These are phyloP conservation scores for Hippasteria phrygiana DNA, from an alignment of 53 echinoderm and acorn worm species.

Conservation along the genomic window DNA sequence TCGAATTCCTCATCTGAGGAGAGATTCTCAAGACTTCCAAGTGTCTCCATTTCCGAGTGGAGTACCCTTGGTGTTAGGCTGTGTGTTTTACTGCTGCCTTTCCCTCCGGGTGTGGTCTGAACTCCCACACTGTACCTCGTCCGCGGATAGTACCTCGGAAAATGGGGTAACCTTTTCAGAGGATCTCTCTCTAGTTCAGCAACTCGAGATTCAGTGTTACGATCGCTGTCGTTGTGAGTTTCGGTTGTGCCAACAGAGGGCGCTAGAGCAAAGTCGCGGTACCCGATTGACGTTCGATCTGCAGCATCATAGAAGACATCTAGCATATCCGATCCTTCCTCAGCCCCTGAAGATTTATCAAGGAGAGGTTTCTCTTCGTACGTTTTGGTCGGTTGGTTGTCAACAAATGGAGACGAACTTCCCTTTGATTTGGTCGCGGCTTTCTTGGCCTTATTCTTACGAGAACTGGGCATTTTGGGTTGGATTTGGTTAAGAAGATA, in stretches of 20 bases:
- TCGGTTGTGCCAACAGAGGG: constrained; percentile 13
- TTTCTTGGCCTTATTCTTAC: background rate
- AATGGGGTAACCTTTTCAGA: background rate
- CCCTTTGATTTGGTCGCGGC: background rate
- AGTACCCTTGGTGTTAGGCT: background rate
- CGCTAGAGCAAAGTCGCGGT: background rate
- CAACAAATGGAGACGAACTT: background rate
- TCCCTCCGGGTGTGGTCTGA: constrained; percentile 1
- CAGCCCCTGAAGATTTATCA: background rate
- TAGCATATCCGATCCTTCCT: background rate
- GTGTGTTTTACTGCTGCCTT: no score
- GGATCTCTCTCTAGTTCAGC: background rate
- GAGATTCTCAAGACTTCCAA: background rate
- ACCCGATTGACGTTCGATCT: background rate
- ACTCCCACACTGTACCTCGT: constrained; percentile 10
- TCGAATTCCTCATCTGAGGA: background rate
- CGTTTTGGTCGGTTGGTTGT: background rate
- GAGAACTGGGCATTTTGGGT: background rate
- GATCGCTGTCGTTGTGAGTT: background rate
- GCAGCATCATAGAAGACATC: constrained; percentile 21
- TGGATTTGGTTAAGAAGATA: background rate
- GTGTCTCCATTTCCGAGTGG: background rate
- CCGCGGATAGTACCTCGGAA: background rate
- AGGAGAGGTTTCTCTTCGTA: background rate
- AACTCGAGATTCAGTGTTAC: background rate